Evolutionary conservation across 1,140 invertebrate genomes (phyloP).

Genomic region (Solenopsis invicta): DNA sequence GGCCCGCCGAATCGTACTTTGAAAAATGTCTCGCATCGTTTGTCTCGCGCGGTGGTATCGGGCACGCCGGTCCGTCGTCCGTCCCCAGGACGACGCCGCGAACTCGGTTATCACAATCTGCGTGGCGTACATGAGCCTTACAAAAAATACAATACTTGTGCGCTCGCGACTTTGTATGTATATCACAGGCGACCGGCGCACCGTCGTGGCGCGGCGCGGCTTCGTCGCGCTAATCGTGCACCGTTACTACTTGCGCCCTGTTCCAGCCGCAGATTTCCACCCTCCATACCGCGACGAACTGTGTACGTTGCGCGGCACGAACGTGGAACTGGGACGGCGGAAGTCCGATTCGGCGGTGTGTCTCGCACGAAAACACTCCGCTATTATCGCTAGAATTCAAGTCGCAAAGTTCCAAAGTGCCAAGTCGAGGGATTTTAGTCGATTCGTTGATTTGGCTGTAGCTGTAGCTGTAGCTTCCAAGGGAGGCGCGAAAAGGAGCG

Average conservation of each 20-base stretch:
- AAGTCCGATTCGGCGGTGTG: constrained; percentile 49
- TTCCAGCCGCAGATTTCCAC: constrained; percentile 21
- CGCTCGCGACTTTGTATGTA: constrained; percentile 79
- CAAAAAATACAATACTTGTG: constrained; percentile 86
- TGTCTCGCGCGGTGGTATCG: neutral
- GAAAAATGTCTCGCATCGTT: neutral
- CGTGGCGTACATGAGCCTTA: constrained; percentile 83
- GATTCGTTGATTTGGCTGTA: neutral
- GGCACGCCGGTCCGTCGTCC: constrained; percentile 75
- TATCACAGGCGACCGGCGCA: constrained; percentile 75
- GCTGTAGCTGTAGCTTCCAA: neutral
- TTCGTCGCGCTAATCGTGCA: constrained; percentile 62
- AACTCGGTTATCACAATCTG: constrained; percentile 86
- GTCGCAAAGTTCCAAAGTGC: constrained; percentile 59
- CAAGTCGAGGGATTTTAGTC: constrained; percentile 33
- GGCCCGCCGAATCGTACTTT: constrained; percentile 14
- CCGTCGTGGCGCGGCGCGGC: constrained; percentile 52
- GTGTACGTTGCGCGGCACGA: constrained; percentile 7
- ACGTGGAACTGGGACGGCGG: constrained; percentile 40
- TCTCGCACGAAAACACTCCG: constrained; percentile 17
- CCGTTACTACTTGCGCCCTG: constrained; percentile 44
- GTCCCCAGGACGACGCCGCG: constrained; percentile 80
- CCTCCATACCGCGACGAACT: neutral
- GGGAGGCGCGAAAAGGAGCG: neutral
- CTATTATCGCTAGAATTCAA: constrained; percentile 48